Conservation (phyloP, 2,797 vertebrate genomes). For the Tenualosa thibaudeaui region DNA sequence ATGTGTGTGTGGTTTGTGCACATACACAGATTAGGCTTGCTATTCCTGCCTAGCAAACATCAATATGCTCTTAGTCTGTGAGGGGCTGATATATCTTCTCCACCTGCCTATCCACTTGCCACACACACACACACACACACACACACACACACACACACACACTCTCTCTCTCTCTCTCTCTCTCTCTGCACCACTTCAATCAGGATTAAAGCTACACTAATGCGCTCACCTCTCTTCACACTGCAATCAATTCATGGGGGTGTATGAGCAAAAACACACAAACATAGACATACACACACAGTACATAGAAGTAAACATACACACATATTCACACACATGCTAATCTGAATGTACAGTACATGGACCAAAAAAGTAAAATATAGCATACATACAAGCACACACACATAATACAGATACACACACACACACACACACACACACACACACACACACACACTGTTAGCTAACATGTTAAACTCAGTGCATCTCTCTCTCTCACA, state of each 20-base stretch:
- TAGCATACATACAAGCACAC: background rate
- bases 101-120: background rate
- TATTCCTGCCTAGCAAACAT: constrained; percentile 4
- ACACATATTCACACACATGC: background rate
- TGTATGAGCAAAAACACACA: background rate
- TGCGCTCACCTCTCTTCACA: background rate
- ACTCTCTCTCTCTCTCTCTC: background rate
- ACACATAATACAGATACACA: background rate
- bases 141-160: background rate
- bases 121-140: constrained; percentile 15
- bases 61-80: constrained; percentile 10
- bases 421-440: constrained; percentile 14
- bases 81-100: background rate
- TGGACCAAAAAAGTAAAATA: background rate
- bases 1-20: background rate
- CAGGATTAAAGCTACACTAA: constrained; percentile 20
- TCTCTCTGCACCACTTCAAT: constrained; percentile 1
- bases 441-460: background rate
- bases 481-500: background rate
- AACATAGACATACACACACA: background rate
- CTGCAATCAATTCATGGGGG: constrained; percentile 4
- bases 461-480: background rate
- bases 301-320: background rate
- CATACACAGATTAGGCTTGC: background rate
- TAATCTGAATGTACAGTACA: background rate